Evolutionary conservation across 2,888 invertebrate species (phyloP), one percentile per base, ranked within the genome.

Genomic region (Meandrusa payeni): DNA sequence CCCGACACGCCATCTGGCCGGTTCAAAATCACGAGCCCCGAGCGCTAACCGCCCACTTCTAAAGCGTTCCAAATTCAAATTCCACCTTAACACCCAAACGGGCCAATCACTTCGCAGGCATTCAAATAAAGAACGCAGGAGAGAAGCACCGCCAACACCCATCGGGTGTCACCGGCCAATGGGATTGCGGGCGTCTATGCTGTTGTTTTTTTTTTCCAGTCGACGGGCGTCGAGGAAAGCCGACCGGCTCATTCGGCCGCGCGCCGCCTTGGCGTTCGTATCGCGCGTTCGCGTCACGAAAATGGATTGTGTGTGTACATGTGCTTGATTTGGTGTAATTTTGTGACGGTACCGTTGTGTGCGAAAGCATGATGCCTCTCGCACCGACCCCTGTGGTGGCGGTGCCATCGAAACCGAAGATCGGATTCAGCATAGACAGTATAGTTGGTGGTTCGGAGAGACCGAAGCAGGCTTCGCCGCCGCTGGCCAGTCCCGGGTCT

Each of bases 391-490:
- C 95, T 89, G 93, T 95, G 86, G 93, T 94, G 86, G 94, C 95
- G 88, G 93, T 96, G 91, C 94, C 95, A 75, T 94, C 94, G 62
- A 96, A 95, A 88, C 96, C 97, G 59, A 97, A 96, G 88, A 94
- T 97, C 77, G 97, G 96, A 67, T 97, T 97, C 76, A 96, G 95
- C 71, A 97, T 97, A 83, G 97, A 97, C 89, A 95, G 96, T 69
- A 96, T 97, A 70, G 96, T 97, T 49, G 96, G 96, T 59, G 94
- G 93, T 53, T 77, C 80, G 2, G 76, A 85, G 46, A 63, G 80
- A 50, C 50, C 72, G 54, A 82, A 88, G 51, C 86, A 80, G 17
- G 79, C 88, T 45, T 91, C 91, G 37, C 93, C 92, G 44, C 82
- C 79, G 59, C 68, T 81, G 76, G 89, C 73, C 68, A 90, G 80